Conservation (phyloP, 1,140 invertebrate species). For the Laupala kohalensis region DNA sequence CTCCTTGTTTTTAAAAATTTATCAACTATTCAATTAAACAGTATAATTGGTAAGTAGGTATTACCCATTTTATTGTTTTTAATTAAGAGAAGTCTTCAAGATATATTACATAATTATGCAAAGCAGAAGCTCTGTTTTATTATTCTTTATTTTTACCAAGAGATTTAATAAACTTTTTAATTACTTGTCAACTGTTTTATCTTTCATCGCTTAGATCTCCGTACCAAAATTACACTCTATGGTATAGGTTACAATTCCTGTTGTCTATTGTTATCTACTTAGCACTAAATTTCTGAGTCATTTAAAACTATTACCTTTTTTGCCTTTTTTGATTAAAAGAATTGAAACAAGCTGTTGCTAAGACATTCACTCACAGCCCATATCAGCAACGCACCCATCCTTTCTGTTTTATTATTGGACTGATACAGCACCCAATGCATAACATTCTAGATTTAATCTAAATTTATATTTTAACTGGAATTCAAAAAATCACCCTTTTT, state of each 20-base stretch:
- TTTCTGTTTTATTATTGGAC: neutral
- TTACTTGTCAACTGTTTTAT: neutral
- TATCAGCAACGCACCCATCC: neutral
- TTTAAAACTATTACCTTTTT: neutral
- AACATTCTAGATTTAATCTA: neutral
- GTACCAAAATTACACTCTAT: neutral
- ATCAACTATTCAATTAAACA: neutral
- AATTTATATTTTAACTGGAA: neutral
- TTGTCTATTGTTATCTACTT: neutral
- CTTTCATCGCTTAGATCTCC: neutral
- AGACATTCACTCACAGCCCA: neutral
- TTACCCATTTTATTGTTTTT: neutral
- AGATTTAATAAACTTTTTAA: neutral
- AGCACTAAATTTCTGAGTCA: neutral
- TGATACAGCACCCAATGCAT: neutral
- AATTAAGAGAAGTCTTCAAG: neutral
- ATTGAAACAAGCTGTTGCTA: neutral
- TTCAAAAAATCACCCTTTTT: neutral
- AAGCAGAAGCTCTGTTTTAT: neutral
- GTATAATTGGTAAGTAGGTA: neutral
- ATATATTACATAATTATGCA: neutral
- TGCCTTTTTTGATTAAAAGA: neutral
- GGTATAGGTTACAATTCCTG: neutral
- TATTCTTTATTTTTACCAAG: neutral
- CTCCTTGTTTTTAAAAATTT: neutral